Evolutionary conservation across 2,797 vertebrate species (phyloP).

Genomic region (Gymnopithys bicolor): DNA sequence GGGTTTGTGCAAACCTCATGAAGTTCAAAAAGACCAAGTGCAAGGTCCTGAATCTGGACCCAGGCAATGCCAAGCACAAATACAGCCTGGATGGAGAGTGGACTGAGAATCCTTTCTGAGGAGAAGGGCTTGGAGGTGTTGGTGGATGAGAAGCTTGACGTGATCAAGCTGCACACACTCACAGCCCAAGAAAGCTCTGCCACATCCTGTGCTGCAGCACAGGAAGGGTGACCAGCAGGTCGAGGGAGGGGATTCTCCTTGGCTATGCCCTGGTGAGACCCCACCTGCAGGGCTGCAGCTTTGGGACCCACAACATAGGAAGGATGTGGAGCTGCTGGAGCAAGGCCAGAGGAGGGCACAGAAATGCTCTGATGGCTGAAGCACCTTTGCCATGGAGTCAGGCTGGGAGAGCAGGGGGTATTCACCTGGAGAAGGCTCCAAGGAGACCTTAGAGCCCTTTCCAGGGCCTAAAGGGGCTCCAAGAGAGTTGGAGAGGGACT

Average conservation of each 20-base stretch:
- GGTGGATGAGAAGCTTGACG: neutral
- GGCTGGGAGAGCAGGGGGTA: neutral
- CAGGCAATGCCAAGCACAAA: neutral
- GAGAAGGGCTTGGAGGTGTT: neutral
- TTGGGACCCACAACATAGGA: neutral
- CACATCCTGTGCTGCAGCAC: neutral
- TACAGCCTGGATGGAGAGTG: neutral
- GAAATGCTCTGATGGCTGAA: neutral
- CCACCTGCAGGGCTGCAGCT: neutral
- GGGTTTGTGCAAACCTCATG: neutral
- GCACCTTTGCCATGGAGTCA: neutral
- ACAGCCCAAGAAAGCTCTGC: neutral
- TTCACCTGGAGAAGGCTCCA: neutral
- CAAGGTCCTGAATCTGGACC: neutral
- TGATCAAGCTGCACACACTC: neutral
- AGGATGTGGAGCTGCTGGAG: neutral
- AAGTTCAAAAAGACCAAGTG: neutral
- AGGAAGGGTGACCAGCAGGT: too few relatives aligned
- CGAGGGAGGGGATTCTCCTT: neutral
- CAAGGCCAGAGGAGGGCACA: neutral
- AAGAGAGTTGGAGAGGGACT: neutral
- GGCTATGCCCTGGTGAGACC: neutral
- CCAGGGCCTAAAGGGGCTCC: neutral
- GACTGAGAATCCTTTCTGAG: neutral
- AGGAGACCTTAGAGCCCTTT: rapidly evolving